Conservation (phyloP, 2,113 vertebrate species). For the Tautogolabrus adspersus region DNA sequence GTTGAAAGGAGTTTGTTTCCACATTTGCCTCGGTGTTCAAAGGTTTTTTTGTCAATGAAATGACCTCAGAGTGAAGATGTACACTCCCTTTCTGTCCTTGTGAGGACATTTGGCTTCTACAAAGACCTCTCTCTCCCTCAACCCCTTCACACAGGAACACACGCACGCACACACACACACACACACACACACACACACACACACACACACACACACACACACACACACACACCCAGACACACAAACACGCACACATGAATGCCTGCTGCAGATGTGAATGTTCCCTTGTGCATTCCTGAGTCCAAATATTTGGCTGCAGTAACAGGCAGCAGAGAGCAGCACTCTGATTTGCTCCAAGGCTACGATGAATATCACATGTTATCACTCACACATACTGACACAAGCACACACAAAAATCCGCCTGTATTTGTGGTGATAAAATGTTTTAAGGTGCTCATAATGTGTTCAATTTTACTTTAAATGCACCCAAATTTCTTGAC, state of each 20-base stretch:
- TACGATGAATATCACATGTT: slow-evolving; percentile 73
- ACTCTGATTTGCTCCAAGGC: slow-evolving; percentile 61
- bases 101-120: slow-evolving; percentile 48
- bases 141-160: not conserved
- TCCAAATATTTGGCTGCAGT: slow-evolving; percentile 69
- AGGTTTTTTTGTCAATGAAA: slow-evolving; percentile 37
- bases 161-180: not conserved
- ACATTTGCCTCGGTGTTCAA: not conserved
- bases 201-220: slow-evolving; percentile 19
- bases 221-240: slow-evolving; percentile 34
- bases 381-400: slow-evolving; percentile 19
- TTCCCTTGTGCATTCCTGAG: slow-evolving; percentile 68
- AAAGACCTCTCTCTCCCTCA: slow-evolving; percentile 24
- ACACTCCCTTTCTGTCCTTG: slow-evolving; percentile 41
- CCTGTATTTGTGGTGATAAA: slow-evolving; percentile 27
- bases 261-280: slow-evolving; percentile 66
- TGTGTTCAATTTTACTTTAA: slow-evolving; percentile 26
- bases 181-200: not conserved
- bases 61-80: slow-evolving; percentile 38
- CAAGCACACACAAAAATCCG: slow-evolving; percentile 5
- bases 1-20: slow-evolving; percentile 21
- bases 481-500: slow-evolving; percentile 9
- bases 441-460: slow-evolving; percentile 43
- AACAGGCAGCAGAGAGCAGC: slow-evolving; percentile 45
- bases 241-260: slow-evolving; percentile 39